Percentiles rank a stretch among this genome's conserved stretches.
Evolutionary conservation across 2,888 invertebrate species (phyloP).

Genomic region (Trissolcus japonicus): DNA sequence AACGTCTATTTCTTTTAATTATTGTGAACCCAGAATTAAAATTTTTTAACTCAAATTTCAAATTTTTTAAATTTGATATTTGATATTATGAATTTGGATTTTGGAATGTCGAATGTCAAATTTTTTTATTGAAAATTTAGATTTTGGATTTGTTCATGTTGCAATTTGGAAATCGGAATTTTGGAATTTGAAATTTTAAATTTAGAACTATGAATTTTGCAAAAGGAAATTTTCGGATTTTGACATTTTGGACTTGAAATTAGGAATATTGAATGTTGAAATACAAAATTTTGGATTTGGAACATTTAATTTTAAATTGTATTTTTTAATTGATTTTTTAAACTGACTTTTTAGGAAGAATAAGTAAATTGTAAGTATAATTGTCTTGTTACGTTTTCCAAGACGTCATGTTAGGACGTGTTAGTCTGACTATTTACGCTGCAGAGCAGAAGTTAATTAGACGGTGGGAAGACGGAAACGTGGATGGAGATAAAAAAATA

Average conservation of each 20-base stretch:
- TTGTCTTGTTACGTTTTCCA: neutral
- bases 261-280: neutral
- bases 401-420: neutral
- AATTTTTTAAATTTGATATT: too few species aligned
- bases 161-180: too few species aligned
- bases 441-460: conserved; percentile 18
- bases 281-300: too few species aligned
- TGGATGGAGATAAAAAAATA: conserved; percentile 1
- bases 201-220: too few species aligned
- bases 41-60: too few species aligned
- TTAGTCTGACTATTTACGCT: conserved; percentile 3
- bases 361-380: neutral
- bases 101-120: too few species aligned
- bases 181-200: too few species aligned
- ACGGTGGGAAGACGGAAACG: neutral
- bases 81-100: too few species aligned
- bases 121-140: too few species aligned
- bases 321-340: neutral
- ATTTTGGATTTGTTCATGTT: too few species aligned
- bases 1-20: conserved; percentile 8
- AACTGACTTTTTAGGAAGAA: neutral
- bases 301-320: too few species aligned
- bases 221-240: conserved; percentile 12
- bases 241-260: conserved; percentile 25
- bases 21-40: too few species aligned